Conservation (phyloP, 2,888 invertebrate species). For the Drosophila sordidula region DNA sequence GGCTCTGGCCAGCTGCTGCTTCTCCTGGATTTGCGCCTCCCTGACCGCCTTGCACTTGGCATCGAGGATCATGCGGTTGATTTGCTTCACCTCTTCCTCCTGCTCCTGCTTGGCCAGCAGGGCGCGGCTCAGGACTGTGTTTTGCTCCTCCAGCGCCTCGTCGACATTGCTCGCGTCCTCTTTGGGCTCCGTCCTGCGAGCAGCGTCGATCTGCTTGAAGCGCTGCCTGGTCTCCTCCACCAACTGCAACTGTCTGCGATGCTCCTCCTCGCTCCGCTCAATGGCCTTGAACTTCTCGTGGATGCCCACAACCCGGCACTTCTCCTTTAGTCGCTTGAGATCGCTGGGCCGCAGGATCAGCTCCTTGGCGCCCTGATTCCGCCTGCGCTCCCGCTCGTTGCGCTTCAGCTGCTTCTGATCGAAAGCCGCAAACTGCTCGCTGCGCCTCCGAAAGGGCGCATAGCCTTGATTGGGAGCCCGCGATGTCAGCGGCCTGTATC, state of each 20-base stretch:
- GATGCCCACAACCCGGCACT: conserved; percentile 86
- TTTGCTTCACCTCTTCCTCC: conserved; percentile 89
- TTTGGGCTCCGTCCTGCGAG: conserved; percentile 50
- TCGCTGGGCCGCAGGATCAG: conserved; percentile 86
- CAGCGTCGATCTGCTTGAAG: conserved; percentile 85
- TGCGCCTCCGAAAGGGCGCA: conserved; percentile 37
- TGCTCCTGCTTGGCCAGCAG: conserved; percentile 84
- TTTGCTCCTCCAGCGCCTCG: conserved; percentile 83
- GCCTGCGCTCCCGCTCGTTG: conserved; percentile 54
- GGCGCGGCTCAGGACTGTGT: conserved; percentile 87
- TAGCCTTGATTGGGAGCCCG: conserved; percentile 5
- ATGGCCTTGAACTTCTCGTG: conserved; percentile 85
- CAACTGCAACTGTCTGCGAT: conserved; percentile 86
- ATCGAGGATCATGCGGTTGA: conserved; percentile 92
- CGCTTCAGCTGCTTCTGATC: conserved; percentile 62
- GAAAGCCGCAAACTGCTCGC: conserved; percentile 60
- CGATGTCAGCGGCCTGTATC: conserved; percentile 54
- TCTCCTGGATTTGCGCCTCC: conserved; percentile 92
- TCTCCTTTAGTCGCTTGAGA: conserved; percentile 87
- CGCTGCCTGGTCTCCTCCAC: conserved; percentile 87
- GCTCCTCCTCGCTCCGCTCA: conserved; percentile 85
- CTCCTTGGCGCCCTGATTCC: conserved; percentile 61
- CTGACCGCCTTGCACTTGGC: conserved; percentile 94
- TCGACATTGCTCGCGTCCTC: conserved; percentile 44
- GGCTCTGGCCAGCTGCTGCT: conserved; percentile 81